Conservation (phyloP, 2,888 invertebrate genomes). For the Drosophila monieri region DNA sequence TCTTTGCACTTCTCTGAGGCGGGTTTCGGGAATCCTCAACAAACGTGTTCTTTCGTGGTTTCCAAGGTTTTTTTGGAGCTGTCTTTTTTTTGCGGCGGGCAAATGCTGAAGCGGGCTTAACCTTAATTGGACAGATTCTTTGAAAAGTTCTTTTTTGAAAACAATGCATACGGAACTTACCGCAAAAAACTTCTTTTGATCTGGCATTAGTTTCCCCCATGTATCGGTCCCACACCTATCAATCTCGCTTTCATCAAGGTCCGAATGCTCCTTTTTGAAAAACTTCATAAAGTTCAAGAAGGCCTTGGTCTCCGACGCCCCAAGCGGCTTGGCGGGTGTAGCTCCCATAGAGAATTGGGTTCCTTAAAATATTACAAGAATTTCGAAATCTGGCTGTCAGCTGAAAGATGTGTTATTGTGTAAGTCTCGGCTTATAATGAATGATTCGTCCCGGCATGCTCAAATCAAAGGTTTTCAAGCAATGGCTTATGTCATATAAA, state of each 20-base stretch:
- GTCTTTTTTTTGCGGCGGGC: background rate
- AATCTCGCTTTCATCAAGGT: background rate
- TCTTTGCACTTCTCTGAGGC: background rate
- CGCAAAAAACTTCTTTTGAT: conserved; percentile 5
- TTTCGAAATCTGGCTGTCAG: background rate
- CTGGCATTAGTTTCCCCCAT: conserved; percentile 13
- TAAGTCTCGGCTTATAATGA: background rate
- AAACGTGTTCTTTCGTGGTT: background rate
- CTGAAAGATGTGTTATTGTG: background rate
- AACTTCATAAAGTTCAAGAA: conserved; percentile 4
- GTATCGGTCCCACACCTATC: background rate
- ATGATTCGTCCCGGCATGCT: background rate
- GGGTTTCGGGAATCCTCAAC: background rate
- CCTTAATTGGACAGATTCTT: background rate
- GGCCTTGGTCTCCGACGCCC: background rate
- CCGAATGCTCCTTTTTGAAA: background rate
- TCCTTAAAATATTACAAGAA: background rate
- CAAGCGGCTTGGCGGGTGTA: background rate
- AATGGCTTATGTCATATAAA: conserved; percentile 3
- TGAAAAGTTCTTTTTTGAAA: background rate
- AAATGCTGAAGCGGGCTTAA: background rate
- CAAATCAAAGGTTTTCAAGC: conserved; percentile 3
- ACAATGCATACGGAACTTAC: background rate
- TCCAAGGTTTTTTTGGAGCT: background rate
- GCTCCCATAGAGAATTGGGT: conserved; percentile 5